A percentile compares a stretch with the other conserved stretches of the same genome.
Conservation (phyloP, 2,113 vertebrate species). For the Silurus meridionalis region DNA sequence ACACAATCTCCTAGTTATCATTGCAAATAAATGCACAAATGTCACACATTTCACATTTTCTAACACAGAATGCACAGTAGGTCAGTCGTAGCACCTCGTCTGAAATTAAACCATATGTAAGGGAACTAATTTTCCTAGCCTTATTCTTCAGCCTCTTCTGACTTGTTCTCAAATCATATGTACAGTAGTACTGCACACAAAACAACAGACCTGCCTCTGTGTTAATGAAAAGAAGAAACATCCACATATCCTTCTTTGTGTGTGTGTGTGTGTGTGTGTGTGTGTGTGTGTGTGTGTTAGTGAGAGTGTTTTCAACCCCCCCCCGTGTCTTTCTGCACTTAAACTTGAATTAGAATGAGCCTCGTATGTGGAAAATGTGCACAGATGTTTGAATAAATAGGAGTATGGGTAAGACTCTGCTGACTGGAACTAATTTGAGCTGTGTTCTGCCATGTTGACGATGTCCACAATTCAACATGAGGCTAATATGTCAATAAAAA, state of each 20-base stretch:
- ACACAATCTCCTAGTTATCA: not conserved
- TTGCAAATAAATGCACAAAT: not conserved
- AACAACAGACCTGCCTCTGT: not conserved
- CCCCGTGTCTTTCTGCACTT: not conserved
- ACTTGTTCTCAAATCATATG: conserved; percentile 29
- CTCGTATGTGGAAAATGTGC: conserved; percentile 15
- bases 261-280: not conserved
- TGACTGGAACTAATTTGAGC: conserved; percentile 27
- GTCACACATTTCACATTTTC: not conserved
- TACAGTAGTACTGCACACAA: conserved; percentile 12
- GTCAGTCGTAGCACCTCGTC: not conserved
- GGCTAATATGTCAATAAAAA: not conserved
- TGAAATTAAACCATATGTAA: conserved; percentile 32
- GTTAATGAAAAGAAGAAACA: not conserved
- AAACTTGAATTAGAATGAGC: not conserved
- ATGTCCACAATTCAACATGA: conserved; percentile 26
- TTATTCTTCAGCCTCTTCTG: conserved; percentile 19
- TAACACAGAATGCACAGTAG: not conserved
- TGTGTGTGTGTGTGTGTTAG: not conserved
- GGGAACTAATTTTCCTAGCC: conserved; percentile 19
- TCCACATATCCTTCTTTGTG: not conserved
- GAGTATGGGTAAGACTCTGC: conserved; percentile 1
- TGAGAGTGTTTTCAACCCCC: not conserved
- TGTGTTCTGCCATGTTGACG: conserved; percentile 4
- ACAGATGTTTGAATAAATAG: conserved; percentile 38